Conservation (phyloP, 2,113 vertebrate species). For the Scomber scombrus region DNA sequence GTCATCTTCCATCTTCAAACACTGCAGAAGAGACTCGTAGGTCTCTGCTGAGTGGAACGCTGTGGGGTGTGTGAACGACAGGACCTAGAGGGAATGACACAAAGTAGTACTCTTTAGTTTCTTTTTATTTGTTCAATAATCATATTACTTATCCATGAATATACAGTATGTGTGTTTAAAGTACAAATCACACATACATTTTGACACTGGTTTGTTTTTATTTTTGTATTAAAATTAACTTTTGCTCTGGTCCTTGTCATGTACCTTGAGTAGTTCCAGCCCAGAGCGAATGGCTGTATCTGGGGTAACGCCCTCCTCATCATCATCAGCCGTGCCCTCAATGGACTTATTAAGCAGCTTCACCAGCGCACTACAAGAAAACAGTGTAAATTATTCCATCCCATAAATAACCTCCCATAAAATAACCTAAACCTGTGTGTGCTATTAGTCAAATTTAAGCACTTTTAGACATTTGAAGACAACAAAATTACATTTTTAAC, state of each 20-base stretch:
- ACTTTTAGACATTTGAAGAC: background rate
- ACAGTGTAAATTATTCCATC: background rate
- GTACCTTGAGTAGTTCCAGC: slow-evolving; percentile 95
- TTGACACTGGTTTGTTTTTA: background rate
- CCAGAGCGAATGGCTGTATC: slow-evolving; percentile 98
- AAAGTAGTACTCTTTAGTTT: background rate
- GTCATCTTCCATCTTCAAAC: slow-evolving; percentile 99
- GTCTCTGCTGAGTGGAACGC: slow-evolving; percentile 99
- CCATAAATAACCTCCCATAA: no score
- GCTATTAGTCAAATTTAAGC: background rate
- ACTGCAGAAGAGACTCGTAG: slow-evolving; percentile 98
- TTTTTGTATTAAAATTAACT: background rate
- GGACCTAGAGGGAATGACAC: slow-evolving; percentile 85
- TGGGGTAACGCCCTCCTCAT: slow-evolving; percentile 98
- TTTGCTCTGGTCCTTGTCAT: background rate
- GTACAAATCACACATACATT: background rate
- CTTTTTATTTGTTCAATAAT: background rate
- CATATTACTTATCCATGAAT: background rate
- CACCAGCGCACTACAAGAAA: slow-evolving; percentile 90
- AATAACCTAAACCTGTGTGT: background rate
- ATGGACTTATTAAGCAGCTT: slow-evolving; percentile 99
- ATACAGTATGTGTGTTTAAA: background rate
- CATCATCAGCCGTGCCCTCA: slow-evolving; percentile 97
- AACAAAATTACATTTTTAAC: background rate
- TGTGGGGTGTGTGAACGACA: slow-evolving; percentile 99